Conservation (phyloP, 2,113 vertebrate species). For the Petrocephalus zakoni region DNA sequence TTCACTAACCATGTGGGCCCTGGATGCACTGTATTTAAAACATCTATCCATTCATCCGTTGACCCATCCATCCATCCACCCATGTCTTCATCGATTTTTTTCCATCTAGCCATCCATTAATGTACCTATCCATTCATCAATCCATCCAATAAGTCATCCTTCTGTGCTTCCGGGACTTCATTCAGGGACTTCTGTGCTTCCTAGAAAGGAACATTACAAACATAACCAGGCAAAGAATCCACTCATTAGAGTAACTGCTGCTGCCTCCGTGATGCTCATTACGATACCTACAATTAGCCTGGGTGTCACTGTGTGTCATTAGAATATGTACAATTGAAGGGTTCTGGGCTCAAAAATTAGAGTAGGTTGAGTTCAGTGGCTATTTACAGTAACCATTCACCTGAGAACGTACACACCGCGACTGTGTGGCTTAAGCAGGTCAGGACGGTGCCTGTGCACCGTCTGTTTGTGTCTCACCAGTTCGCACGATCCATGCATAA, state of each 20-base stretch:
- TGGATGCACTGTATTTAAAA: not conserved
- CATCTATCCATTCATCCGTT: not conserved
- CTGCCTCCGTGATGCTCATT: not conserved
- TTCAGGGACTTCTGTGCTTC: not conserved
- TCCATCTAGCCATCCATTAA: not conserved
- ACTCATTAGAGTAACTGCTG: not conserved
- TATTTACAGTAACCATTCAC: not conserved
- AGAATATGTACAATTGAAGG: not conserved
- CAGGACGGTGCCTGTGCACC: not conserved
- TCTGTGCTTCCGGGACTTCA: not conserved
- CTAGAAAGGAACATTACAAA: not conserved
- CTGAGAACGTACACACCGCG: not conserved
- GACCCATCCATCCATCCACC: not conserved
- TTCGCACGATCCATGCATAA: not conserved
- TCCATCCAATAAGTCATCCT: not conserved
- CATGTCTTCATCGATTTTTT: too few relatives aligned
- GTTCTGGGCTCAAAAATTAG: not conserved
- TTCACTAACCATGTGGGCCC: not conserved
- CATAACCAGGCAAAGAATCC: not conserved
- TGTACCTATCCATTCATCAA: not conserved
- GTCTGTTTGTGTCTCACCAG: conserved; percentile 7
- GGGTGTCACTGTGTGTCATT: not conserved
- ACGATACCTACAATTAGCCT: not conserved
- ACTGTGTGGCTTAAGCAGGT: not conserved
- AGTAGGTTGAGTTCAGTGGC: not conserved